These are phyloP conservation scores for Drosophila arizonae DNA, from an alignment of 1,140 invertebrate species.

Conservation along the genomic window DNA sequence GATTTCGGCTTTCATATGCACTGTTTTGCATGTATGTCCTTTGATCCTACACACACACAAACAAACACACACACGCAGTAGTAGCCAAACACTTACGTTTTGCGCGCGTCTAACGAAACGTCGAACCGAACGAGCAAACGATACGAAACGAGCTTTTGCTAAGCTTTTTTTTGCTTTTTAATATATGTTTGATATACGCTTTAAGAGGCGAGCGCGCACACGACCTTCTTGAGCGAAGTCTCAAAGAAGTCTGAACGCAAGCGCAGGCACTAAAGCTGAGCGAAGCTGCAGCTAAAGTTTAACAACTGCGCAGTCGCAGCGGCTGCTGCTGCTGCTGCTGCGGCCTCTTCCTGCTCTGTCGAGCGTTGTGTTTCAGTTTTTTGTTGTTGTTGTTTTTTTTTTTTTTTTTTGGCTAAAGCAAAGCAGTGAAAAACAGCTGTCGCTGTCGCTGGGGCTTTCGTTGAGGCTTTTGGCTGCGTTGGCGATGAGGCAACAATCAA, in stretches of 20 bases:
- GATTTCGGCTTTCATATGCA: slow-evolving; percentile 9
- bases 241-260: slow-evolving; percentile 81
- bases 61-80: slow-evolving; percentile 6
- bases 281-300: slow-evolving; percentile 39
- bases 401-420: slow-evolving; percentile 42
- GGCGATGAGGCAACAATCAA: slow-evolving; percentile 77
- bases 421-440: slow-evolving; percentile 69
- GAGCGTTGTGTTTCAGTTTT: slow-evolving; percentile 16
- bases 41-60: slow-evolving; percentile 47
- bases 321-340: slow-evolving; percentile 28
- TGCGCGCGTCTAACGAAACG: slow-evolving; percentile 31
- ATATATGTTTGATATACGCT: not conserved
- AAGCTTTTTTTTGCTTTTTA: slow-evolving; percentile 30
- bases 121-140: slow-evolving; percentile 24
- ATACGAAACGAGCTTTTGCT: slow-evolving; percentile 30
- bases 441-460: slow-evolving; percentile 9
- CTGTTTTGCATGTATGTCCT: slow-evolving; percentile 48
- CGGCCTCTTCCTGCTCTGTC: slow-evolving; percentile 45
- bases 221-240: slow-evolving; percentile 80
- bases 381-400: slow-evolving; percentile 11
- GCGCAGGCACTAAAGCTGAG: slow-evolving; percentile 61
- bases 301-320: slow-evolving; percentile 45
- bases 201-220: slow-evolving; percentile 53
- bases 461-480: slow-evolving; percentile 27
- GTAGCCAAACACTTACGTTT: slow-evolving; percentile 38